Evolutionary conservation across 2,888 invertebrate genomes (phyloP).

Genomic region (Nemoura dubitans): DNA sequence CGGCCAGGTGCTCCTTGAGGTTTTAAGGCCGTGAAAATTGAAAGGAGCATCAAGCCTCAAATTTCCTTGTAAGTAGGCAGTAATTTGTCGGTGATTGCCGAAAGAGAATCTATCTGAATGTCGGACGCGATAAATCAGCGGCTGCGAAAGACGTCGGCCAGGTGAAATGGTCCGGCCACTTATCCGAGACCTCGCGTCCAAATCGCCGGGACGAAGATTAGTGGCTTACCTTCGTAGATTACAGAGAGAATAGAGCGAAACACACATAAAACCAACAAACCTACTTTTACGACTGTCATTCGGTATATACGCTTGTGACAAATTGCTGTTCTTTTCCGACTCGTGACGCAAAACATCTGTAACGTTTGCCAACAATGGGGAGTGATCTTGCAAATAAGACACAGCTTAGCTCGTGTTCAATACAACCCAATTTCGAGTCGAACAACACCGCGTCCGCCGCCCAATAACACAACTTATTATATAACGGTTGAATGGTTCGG

Average conservation of each 20-base stretch:
- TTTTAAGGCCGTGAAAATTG: background rate
- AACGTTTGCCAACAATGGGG: constrained; percentile 1
- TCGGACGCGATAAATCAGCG: background rate
- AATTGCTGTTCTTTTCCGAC: background rate
- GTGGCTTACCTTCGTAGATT: constrained; percentile 29
- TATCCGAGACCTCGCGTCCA: background rate
- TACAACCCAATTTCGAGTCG: background rate
- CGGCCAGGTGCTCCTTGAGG: background rate
- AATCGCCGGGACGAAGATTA: constrained; percentile 14
- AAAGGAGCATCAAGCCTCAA: constrained; percentile 4
- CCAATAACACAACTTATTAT: background rate
- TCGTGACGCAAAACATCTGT: constrained; percentile 23
- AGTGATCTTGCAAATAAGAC: constrained; percentile 30
- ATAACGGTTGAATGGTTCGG: background rate
- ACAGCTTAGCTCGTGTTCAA: constrained; percentile 13
- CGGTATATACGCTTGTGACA: background rate
- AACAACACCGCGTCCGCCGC: background rate
- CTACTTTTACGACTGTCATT: constrained; percentile 21
- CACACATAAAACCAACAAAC: constrained; percentile 22
- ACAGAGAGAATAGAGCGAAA: constrained; percentile 21
- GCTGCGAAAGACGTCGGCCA: background rate
- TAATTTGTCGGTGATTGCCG: constrained; percentile 4
- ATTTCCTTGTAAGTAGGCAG: background rate
- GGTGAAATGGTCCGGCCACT: background rate
- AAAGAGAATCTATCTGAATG: background rate